Evolutionary conservation across 2,888 invertebrate species (phyloP), one percentile per base, ranked within the genome.

Genomic region (Crioceris asparagi): DNA sequence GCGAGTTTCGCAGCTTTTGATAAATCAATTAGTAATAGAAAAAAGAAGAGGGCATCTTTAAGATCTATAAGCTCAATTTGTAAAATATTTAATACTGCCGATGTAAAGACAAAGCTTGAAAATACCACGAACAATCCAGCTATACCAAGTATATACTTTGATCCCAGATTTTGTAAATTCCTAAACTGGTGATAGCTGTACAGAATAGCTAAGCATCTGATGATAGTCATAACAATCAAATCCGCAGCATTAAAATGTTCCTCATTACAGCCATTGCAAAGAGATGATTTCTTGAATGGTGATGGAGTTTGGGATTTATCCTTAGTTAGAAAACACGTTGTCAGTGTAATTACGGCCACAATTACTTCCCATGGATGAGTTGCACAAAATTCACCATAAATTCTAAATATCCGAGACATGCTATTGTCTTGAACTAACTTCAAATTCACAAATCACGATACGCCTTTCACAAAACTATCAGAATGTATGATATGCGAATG

Each of bases 331-430:
- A 86, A 78, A 64, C 84, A 81, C 17, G 83, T 79, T 11, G 87
- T 78, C 33, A 86, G 62, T 17, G 86, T 85, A 38, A 86, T 65
- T 6, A 84, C 79, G 26, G 83, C 81, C 29, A 92, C 85, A 48
- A 93, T 91, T 46, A 93, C 90, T 66, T 93, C 92, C 81, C 91
- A 86, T 36, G 92, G 91, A 67, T 90, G 87, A 25, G 81, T 77
- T 44, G 91, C 90, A 67, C 92, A 92, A 61, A 91, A 79, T 57
- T 83, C 79, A 30, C 92, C 91, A 60, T 88, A 84, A 32, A 76
- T 74, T 43, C 79, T 77, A 74, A 87, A 90, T 48, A 82, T 66
- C 53, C 72, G 74, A 62, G 53, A 54, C 55, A 56, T 56, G n/a
- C n/a, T n/a, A n/a, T n/a, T n/a, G n/a, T n/a, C n/a, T n/a, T n/a